Evolutionary conservation across 2,888 invertebrate species (phyloP).

Genomic region (Cataglyphis altisquamis): DNA sequence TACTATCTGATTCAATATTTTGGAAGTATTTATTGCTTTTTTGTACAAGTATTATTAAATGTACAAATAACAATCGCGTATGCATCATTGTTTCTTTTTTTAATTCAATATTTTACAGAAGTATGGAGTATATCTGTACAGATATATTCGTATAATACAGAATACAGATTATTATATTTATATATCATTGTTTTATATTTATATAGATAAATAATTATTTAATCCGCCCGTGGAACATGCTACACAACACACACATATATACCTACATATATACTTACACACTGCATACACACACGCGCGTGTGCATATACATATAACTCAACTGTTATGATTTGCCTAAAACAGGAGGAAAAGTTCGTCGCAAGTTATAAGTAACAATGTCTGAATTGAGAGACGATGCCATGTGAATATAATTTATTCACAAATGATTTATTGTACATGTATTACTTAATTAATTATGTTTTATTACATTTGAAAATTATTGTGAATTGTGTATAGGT

Average conservation of each 20-base stretch:
- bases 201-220: neutral
- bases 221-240: neutral
- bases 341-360: conserved; percentile 78
- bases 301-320: neutral
- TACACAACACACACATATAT: neutral
- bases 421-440: conserved; percentile 40
- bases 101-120: conserved; percentile 55
- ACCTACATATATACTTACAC: too few relatives aligned
- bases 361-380: conserved; percentile 70
- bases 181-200: neutral
- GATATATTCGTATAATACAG: neutral
- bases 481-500: conserved; percentile 71
- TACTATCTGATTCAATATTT: too few relatives aligned
- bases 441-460: conserved; percentile 25
- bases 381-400: conserved; percentile 66
- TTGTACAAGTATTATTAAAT: neutral
- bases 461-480: conserved; percentile 57
- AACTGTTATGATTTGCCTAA: conserved; percentile 46
- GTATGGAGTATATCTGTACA: neutral
- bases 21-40: neutral
- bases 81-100: neutral
- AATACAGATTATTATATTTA: neutral
- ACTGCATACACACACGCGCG: neutral
- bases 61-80: neutral
- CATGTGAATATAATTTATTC: conserved; percentile 36